These are phyloP conservation scores for Myotis daubentonii DNA, from an alignment of 2,797 vertebrate genomes.

Conservation along the genomic window DNA sequence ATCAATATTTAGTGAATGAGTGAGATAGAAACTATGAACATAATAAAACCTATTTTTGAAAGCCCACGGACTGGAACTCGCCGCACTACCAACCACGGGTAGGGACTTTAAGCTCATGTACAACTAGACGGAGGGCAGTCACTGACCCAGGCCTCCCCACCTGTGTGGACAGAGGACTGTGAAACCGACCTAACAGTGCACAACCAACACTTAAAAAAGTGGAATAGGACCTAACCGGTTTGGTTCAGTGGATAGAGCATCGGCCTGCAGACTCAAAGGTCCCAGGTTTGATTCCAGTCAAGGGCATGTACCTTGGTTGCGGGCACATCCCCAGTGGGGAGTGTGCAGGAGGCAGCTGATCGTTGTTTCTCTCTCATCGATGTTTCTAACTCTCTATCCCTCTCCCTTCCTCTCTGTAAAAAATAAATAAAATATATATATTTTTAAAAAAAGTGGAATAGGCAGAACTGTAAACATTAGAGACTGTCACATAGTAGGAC, in stretches of 20 bases:
- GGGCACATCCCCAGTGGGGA: too few relatives aligned
- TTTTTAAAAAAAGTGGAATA: neutral
- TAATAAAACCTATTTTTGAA: neutral
- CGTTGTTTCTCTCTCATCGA: too few relatives aligned
- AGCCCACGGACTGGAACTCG: neutral
- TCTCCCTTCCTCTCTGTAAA: too few relatives aligned
- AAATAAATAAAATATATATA: too few relatives aligned
- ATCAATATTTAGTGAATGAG: neutral
- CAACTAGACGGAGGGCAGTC: neutral
- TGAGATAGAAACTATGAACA: neutral
- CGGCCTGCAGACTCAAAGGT: too few relatives aligned
- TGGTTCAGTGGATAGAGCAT: too few relatives aligned
- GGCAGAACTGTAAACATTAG: rapidly evolving
- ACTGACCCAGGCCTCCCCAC: neutral
- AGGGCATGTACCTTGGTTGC: too few relatives aligned
- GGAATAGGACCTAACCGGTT: neutral
- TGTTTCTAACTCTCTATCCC: too few relatives aligned
- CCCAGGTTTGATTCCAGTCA: too few relatives aligned
- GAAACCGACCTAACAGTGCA: rapidly evolving
- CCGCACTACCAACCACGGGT: rapidly evolving
- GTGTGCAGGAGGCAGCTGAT: too few relatives aligned
- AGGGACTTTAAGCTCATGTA: neutral
- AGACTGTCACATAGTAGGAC: neutral
- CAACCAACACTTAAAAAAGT: neutral
- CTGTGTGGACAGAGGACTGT: rapidly evolving